phyloP scores from a whole-genome alignment of 2,888 invertebrate species.

The Eupithecia pulchellata region DNA sequence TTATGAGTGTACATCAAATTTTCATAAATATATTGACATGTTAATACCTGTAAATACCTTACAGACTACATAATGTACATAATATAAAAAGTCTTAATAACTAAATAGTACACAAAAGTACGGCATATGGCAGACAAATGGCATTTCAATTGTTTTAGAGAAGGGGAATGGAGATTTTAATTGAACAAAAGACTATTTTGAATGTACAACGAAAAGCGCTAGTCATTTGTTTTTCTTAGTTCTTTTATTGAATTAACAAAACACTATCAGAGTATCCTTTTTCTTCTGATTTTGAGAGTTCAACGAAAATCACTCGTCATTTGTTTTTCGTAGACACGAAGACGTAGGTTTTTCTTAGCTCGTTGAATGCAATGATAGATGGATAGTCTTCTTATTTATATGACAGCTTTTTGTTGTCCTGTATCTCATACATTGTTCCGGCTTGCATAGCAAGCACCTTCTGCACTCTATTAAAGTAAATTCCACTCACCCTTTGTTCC shows the following conservation, averaged over 20 bases:
- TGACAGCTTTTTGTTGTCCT: background rate
- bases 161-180: background rate
- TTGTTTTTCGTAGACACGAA: background rate
- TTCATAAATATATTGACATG: too few species aligned
- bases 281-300: background rate
- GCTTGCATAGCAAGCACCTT: background rate
- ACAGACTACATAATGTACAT: too few species aligned
- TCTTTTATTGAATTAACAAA: background rate
- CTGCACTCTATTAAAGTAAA: background rate
- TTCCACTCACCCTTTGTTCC: constrained; percentile 88
- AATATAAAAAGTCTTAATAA: too few species aligned
- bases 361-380: too few species aligned
- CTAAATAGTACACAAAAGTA: too few species aligned
- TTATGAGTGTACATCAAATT: too few species aligned
- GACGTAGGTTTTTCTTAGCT: background rate
- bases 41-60: too few species aligned
- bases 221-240: too few species aligned
- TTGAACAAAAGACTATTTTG: too few species aligned
- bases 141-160: background rate
- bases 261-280: background rate
- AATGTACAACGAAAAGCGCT: too few species aligned
- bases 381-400: background rate
- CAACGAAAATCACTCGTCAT: background rate
- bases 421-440: background rate
- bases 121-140: too few species aligned